Conservation (phyloP, 2,797 vertebrate species). For the Lophius americanus region DNA sequence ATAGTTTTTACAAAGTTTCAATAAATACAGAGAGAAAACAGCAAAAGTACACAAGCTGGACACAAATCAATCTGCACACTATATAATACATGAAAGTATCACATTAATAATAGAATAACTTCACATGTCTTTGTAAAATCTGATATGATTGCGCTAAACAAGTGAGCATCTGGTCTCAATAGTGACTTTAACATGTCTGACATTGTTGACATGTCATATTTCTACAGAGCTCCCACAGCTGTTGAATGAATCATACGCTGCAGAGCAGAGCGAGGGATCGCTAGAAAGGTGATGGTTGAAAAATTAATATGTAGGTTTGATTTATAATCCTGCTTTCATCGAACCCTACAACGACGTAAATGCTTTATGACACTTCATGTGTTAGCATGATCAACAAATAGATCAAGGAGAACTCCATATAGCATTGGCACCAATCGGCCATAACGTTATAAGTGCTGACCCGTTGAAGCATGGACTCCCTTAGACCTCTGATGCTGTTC, state of each 20-base stretch:
- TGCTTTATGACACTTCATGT: neutral
- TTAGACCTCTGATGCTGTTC: too few species aligned
- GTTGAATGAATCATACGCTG: constrained; percentile 5
- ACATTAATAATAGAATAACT: too few species aligned
- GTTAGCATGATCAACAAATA: neutral
- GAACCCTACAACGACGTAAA: neutral
- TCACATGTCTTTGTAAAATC: too few species aligned
- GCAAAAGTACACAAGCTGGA: too few species aligned
- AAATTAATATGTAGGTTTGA: neutral
- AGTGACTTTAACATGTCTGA: neutral
- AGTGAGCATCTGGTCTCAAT: too few species aligned
- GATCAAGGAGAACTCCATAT: neutral
- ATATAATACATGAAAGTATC: too few species aligned
- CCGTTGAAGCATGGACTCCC: too few species aligned
- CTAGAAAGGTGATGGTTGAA: neutral
- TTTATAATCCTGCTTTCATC: neutral
- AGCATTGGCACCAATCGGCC: neutral
- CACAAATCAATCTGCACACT: too few species aligned
- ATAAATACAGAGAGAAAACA: too few species aligned
- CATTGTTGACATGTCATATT: neutral
- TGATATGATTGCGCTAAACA: too few species aligned
- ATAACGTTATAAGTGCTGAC: neutral
- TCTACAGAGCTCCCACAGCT: neutral
- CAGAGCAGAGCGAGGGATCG: neutral
- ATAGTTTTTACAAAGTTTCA: too few species aligned